Percentiles rank a stretch among this genome's conserved stretches.
These are phyloP conservation scores for Cossypha polioptera DNA, from an alignment of 2,797 vertebrate species.

Conservation along the genomic window DNA sequence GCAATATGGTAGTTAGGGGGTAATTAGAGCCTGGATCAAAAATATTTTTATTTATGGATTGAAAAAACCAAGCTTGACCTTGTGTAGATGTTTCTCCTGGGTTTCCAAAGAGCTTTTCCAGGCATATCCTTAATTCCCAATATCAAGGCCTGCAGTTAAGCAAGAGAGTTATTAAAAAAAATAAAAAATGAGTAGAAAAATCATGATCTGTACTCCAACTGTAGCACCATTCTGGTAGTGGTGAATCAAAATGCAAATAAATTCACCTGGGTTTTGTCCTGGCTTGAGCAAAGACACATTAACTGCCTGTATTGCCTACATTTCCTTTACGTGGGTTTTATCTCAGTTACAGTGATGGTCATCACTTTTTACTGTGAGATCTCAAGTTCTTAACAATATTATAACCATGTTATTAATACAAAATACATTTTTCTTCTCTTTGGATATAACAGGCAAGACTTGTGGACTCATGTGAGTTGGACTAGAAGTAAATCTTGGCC, in stretches of 20 bases:
- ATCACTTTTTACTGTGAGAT: background rate
- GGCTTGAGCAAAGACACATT: background rate
- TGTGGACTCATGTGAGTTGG: background rate
- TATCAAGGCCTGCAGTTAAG: background rate
- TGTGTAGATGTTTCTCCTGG: background rate
- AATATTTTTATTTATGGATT: background rate
- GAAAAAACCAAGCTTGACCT: background rate
- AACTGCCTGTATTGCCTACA: background rate
- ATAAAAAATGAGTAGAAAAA: background rate
- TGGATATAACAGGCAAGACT: background rate
- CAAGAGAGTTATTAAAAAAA: background rate
- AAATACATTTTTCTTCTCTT: background rate
- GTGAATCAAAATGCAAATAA: background rate
- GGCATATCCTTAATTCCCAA: background rate
- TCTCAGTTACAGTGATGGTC: background rate
- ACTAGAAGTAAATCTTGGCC: background rate
- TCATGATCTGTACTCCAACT: background rate
- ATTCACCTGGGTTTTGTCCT: background rate
- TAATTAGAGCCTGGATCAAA: background rate
- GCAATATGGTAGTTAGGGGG: background rate
- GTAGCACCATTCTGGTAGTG: background rate
- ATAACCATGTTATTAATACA: background rate
- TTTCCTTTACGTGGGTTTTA: background rate
- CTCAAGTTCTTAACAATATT: background rate
- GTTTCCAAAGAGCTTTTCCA: background rate